These are phyloP conservation scores for Netelia melanura DNA, from an alignment of 2,888 invertebrate species.

Conservation along the genomic window DNA sequence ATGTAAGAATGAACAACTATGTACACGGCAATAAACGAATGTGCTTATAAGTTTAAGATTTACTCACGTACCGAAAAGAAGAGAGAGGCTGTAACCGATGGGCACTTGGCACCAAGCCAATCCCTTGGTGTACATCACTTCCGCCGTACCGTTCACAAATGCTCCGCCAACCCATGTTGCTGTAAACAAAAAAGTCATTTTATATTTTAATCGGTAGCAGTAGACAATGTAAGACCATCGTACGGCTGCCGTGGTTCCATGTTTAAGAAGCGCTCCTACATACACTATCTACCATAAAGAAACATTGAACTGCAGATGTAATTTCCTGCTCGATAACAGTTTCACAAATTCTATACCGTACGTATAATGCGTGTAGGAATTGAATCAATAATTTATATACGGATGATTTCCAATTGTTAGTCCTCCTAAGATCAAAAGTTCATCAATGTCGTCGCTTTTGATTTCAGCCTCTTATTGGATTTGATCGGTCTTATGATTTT, in stretches of 20 bases:
- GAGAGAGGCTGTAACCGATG: conserved; percentile 89
- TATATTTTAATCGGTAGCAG: conserved; percentile 2
- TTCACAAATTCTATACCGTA: no score
- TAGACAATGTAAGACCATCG: not conserved
- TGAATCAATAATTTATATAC: no score
- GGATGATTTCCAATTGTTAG: no score
- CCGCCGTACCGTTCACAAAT: conserved; percentile 91
- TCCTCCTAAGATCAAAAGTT: no score
- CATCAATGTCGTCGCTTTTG: no score
- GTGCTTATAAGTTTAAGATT: not conserved
- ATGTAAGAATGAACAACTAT: no score
- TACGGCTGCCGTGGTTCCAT: not conserved
- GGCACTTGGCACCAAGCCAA: conserved; percentile 90
- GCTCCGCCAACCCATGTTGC: conserved; percentile 88
- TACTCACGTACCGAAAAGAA: conserved; percentile 87
- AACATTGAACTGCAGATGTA: not conserved
- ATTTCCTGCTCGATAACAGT: no score
- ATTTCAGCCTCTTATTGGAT: no score
- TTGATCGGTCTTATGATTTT: no score
- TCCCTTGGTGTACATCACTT: conserved; percentile 88
- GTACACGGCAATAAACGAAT: no score
- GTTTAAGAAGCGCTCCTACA: not conserved
- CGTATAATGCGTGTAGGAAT: no score
- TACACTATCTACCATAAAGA: not conserved
- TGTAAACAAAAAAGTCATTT: conserved; percentile 71